Base-by-base conservation (phyloP, 2,797 vertebrate genomes). In the Danio choprae region DNA sequence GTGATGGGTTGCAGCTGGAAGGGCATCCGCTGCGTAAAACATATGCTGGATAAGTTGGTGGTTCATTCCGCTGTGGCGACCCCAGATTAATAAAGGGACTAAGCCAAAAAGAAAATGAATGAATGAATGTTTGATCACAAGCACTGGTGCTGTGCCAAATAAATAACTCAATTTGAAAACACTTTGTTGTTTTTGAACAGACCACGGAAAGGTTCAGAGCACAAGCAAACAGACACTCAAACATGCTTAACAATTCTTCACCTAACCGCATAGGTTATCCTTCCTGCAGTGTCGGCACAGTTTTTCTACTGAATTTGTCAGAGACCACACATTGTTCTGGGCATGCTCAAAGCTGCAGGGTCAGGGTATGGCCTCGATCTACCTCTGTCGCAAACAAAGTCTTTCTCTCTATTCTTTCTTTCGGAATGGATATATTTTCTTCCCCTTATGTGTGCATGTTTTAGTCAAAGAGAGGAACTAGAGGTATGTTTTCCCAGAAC, bases 391-490 rank as follows among this genome's bases (percentile, higher is more conserved):
- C 44, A 79, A 62, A 71, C 80, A 81, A 77, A 62, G 59, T 69
- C 62, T 18, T 63, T 67, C 43, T 59, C 64, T 79, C 62, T 56
- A 64, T 72, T 79, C 58, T 71, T 72, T 76, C 58, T 75, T 77
- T 58, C 55, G 53, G 43, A 56, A 73, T 65, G 65, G 72, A 18
- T 71, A 70, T 59, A 79, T 71, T 62, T 62, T 79, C 68, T 79
- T 79, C 77, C 77, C 16, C 40, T 79, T 72, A 58, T 77, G 36
- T 56, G 69, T 76, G 80, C 63, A 18, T 72, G 67, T 64, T 71
- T 44, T 73, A 36, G 56, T 79, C 46, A 46, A 58, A 81, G 79
- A 83, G 79, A 81, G 79, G 84, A 85, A 85, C 84, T 69, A 59
- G 18, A 62, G 70, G 41, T 69, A 59, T 8, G 58, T 85, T 81